Evolutionary conservation across 1,140 invertebrate genomes (phyloP).

Genomic region (Diachasma alloeum): DNA sequence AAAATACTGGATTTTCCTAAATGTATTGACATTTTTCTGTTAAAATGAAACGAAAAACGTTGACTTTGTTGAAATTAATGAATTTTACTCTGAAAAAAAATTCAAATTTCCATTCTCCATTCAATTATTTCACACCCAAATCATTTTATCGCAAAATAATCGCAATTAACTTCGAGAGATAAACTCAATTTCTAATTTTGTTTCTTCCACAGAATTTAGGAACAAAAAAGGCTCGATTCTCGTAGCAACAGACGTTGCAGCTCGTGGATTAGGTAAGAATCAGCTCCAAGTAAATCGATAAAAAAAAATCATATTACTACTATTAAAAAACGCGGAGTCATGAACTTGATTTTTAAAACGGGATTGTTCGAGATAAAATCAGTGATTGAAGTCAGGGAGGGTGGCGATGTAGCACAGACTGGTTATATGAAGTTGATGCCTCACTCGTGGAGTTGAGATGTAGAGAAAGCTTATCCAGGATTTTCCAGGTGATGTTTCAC

Average conservation of each 20-base stretch:
- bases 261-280: conserved; percentile 93
- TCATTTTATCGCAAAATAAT: no score
- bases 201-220: conserved; percentile 81
- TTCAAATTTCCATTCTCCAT: no score
- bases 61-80: no score
- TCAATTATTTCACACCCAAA: no score
- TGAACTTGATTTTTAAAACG: neutral
- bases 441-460: conserved; percentile 43
- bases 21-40: no score
- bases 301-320: neutral
- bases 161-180: no score
- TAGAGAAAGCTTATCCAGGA: conserved; percentile 14
- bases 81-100: no score
- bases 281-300: neutral
- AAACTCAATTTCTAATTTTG: neutral
- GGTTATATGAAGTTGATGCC: conserved; percentile 65
- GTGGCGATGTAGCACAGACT: conserved; percentile 66
- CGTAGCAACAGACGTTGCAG: conserved; percentile 98
- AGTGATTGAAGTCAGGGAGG: conserved; percentile 36
- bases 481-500: conserved; percentile 14
- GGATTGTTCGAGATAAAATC: neutral
- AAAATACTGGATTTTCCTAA: no score
- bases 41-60: no score
- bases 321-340: neutral
- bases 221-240: conserved; percentile 90